These are phyloP conservation scores for Philypnodon macrostomus DNA, from an alignment of 2,797 vertebrate species.

Conservation along the genomic window DNA sequence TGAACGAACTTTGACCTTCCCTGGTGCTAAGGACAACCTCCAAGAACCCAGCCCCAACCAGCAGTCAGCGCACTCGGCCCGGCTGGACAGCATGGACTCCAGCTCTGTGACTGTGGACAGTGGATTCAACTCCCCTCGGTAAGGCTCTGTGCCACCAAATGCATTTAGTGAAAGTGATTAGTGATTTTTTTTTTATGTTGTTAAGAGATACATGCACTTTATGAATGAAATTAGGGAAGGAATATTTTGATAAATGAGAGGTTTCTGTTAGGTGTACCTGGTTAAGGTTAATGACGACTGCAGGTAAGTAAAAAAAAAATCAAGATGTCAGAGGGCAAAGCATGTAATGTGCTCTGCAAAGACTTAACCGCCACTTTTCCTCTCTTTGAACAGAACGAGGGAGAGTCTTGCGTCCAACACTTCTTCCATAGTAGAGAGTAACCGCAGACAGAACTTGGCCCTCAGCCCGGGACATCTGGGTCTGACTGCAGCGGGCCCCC, in stretches of 20 bases:
- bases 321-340: too few species aligned
- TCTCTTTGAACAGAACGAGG: slow-evolving; percentile 82
- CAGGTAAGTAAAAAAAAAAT: too few species aligned
- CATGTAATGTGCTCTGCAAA: too few species aligned
- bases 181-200: too few species aligned
- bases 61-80: slow-evolving; percentile 91
- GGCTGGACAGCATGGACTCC: slow-evolving; percentile 98
- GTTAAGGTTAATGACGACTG: too few species aligned
- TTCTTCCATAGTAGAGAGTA: slow-evolving; percentile 97
- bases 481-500: slow-evolving; percentile 76
- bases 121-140: slow-evolving; percentile 99
- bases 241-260: too few species aligned
- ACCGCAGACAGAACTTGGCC: slow-evolving; percentile 91
- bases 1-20: slow-evolving; percentile 95
- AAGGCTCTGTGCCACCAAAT: slow-evolving; percentile 54
- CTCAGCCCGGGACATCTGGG: slow-evolving; percentile 92
- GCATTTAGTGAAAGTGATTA: too few species aligned
- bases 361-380: too few species aligned
- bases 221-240: too few species aligned
- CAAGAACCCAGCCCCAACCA: slow-evolving; percentile 86
- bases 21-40: slow-evolving; percentile 81
- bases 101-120: slow-evolving; percentile 98
- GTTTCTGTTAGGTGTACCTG: too few species aligned
- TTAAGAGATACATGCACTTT: too few species aligned
- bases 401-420: slow-evolving; percentile 99